Evolutionary conservation across 1,140 invertebrate genomes (phyloP).

Genomic region (Drosophila pachea): DNA sequence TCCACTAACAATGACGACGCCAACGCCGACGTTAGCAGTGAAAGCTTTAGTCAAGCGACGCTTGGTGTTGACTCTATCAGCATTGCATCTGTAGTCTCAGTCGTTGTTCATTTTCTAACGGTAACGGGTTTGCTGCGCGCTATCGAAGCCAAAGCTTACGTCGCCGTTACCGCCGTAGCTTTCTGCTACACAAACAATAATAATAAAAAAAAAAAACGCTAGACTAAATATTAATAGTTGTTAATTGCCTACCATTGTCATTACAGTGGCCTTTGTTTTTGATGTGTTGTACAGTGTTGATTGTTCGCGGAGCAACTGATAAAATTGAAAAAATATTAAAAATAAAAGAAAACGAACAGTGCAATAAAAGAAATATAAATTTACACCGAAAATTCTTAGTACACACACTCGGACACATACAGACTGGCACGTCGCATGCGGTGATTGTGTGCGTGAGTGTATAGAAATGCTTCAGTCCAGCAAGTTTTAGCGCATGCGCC

Average conservation of each 20-base stretch:
- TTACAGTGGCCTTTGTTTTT: slow-evolving; percentile 14
- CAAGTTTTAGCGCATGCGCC: slow-evolving; percentile 61
- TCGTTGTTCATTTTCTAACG: slow-evolving; percentile 51
- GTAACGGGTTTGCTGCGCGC: slow-evolving; percentile 39
- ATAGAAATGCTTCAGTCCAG: slow-evolving; percentile 50
- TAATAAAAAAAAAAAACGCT: slow-evolving; percentile 67
- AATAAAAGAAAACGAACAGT: slow-evolving; percentile 24
- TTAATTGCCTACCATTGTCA: slow-evolving; percentile 48
- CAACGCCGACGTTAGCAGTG: slow-evolving; percentile 13
- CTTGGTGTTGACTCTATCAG: slow-evolving; percentile 20
- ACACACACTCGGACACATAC: slow-evolving; percentile 16
- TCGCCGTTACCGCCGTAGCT: slow-evolving; percentile 30
- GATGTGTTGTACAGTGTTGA: slow-evolving; percentile 2
- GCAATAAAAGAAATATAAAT: slow-evolving; percentile 71
- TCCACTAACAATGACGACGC: slow-evolving; percentile 17
- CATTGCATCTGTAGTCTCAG: slow-evolving; percentile 36
- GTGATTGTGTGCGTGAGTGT: slow-evolving; percentile 49
- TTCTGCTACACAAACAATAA: slow-evolving; percentile 67
- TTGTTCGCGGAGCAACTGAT: slow-evolving; percentile 13
- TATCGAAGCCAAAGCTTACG: slow-evolving; percentile 30
- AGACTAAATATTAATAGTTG: slow-evolving; percentile 60
- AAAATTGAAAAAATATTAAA: background rate
- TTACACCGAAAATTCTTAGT: slow-evolving; percentile 68
- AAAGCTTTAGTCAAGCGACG: slow-evolving; percentile 42
- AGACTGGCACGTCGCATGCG: slow-evolving; percentile 24